phyloP scores from a whole-genome alignment of 1,140 invertebrate genomes.

The Archivesica marissinica region DNA sequence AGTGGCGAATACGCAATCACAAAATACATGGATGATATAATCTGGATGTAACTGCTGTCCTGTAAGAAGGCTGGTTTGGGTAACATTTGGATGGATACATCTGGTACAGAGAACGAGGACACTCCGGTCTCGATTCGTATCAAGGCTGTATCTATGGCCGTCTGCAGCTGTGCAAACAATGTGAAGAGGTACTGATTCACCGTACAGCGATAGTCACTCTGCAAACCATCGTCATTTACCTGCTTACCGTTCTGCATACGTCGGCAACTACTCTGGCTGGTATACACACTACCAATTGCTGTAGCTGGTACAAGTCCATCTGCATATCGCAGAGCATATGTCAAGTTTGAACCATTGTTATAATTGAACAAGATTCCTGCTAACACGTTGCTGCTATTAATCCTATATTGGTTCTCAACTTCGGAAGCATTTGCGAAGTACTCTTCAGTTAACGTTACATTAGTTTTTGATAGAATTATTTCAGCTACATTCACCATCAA shows the following conservation, averaged over 20 bases:
- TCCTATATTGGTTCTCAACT: constrained; percentile 5
- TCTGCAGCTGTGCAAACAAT: constrained; percentile 76
- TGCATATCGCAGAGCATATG: constrained; percentile 63
- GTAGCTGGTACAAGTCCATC: neutral
- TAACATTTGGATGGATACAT: constrained; percentile 74
- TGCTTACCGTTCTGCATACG: constrained; percentile 11
- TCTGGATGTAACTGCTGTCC: constrained; percentile 83
- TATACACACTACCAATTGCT: neutral
- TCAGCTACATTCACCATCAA: constrained; percentile 62
- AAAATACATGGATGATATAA: constrained; percentile 92
- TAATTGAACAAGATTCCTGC: constrained; percentile 67
- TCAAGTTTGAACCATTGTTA: constrained; percentile 28
- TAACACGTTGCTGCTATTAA: neutral
- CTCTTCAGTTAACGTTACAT: constrained; percentile 26
- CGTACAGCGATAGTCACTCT: constrained; percentile 63
- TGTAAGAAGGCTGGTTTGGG: constrained; percentile 74
- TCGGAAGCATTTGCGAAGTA: constrained; percentile 10
- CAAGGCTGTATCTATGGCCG: constrained; percentile 73
- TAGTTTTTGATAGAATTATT: constrained; percentile 58
- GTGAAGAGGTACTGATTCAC: constrained; percentile 73
- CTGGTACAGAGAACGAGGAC: constrained; percentile 43
- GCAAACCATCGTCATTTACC: constrained; percentile 21
- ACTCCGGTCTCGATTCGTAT: constrained; percentile 62
- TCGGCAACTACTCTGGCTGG: constrained; percentile 3
- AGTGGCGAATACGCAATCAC: constrained; percentile 93